Conservation (phyloP, 2,797 vertebrate species). For the Siniperca undulata region DNA sequence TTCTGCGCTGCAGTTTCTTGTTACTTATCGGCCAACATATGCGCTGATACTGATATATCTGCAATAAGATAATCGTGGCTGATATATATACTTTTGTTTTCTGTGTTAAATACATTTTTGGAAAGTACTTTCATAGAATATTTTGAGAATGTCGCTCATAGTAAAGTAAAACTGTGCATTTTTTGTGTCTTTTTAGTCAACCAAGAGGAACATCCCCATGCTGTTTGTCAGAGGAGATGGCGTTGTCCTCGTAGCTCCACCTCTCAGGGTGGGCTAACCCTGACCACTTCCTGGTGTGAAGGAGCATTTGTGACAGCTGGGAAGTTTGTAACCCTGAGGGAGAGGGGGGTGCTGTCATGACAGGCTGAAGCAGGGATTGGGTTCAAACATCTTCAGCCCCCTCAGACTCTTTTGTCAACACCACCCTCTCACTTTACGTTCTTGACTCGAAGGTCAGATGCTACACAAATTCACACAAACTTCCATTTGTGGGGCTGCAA, state of each 20-base stretch:
- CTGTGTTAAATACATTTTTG: not conserved
- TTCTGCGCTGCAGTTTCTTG: too few species aligned
- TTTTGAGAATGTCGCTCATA: not conserved
- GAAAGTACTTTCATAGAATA: not conserved
- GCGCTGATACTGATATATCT: too few species aligned
- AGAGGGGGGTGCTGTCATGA: not conserved
- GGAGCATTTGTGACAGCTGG: not conserved
- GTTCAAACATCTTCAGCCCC: conserved; percentile 3
- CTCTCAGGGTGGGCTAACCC: conserved; percentile 92
- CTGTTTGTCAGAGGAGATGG: conserved; percentile 98
- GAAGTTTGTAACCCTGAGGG: not conserved
- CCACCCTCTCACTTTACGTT: not conserved
- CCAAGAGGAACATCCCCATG: conserved; percentile 99
- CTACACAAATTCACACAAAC: not conserved
- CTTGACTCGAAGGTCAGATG: not conserved
- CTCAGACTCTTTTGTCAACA: conserved; percentile 10
- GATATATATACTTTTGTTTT: not conserved
- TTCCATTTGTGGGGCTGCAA: conserved; percentile 1
- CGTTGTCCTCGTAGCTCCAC: conserved; percentile 97
- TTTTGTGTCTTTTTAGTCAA: conserved; percentile 86
- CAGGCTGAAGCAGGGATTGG: not conserved
- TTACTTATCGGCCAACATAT: too few species aligned
- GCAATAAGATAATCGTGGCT: too few species aligned
- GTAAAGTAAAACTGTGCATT: not conserved
- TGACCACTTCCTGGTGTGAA: not conserved